Base-by-base conservation (phyloP, 2,797 vertebrate genomes). In the Microctenopoma steveboyesi region DNA sequence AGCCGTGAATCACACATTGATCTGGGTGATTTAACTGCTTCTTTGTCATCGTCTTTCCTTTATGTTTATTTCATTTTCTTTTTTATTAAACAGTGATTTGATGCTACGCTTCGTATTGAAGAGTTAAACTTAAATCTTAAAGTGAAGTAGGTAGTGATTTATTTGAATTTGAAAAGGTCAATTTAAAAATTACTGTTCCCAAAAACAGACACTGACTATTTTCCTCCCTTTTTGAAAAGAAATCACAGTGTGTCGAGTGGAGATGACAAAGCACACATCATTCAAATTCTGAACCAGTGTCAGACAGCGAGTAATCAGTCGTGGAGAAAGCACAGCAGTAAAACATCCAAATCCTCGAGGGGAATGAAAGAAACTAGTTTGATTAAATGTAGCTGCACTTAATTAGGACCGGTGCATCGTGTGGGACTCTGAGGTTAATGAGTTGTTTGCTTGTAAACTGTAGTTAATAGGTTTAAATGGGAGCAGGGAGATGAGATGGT, bases 41-140 rank as follows among this genome's bases (percentile, higher is more conserved):
- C 4, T 68, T 15, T 10, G 0, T 12, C 7, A 11, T 18, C 10
- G 1, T 16, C 4, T 42, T 50, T n/a, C 5, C 16, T 9, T 30
- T 47, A 33, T 11, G n/a, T 71, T 43, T 58, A 22, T 2, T 71
- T 43, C 54, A 22, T 2, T 33, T 14, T 67, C n/a, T 27, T 7
- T 9, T 22, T 48, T 33, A 58, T 16, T 33, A 18, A 13, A 15
- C 14, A 39, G 30, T 33, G 1, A 12, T 22, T 22, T 22, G 22
- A 22, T 16, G 49, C 28, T 43, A 5, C 8, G 22, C 13, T 33
- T 7, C 43, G 7, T 64, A 7, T 22, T 22, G 22, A 22, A 22
- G 22, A 22, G 22, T 22, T 22, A 22, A 22, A 22, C 22, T 22
- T 22, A 22, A 22, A 22, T 22, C 22, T 22, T 22, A 22, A 22